Conservation (phyloP, 2,113 vertebrate species). For the Tetrax tetrax region DNA sequence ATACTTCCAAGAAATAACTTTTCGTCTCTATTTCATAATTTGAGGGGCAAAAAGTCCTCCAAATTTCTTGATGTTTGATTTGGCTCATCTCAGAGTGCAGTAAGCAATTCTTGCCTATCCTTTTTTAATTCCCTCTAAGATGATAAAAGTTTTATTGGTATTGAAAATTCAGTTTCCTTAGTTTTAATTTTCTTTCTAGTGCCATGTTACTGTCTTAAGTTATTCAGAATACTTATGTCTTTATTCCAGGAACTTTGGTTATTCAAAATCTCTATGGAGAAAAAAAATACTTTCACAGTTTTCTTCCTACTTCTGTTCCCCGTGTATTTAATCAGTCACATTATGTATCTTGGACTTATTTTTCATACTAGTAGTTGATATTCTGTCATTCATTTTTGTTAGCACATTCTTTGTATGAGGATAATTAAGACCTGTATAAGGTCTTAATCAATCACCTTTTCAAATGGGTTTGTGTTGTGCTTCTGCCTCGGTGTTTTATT, state of each 20-base stretch:
- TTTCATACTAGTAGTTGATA: background rate
- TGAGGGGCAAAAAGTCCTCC: accelerated
- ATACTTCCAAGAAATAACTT: background rate
- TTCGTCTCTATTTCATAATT: background rate
- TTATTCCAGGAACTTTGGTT: background rate
- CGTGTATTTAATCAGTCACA: background rate
- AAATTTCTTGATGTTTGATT: background rate
- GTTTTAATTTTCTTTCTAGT: background rate
- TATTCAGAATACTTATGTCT: background rate
- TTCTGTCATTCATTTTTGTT: background rate
- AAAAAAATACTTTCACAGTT: background rate
- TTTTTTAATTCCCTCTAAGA: background rate
- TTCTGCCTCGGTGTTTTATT: background rate
- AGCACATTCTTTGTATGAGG: background rate
- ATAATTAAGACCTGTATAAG: background rate
- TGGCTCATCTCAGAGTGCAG: background rate
- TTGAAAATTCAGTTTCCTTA: background rate
- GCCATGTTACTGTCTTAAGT: background rate
- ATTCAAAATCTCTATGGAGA: background rate
- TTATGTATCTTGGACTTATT: background rate
- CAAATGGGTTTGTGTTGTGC: background rate
- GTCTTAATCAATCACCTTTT: background rate
- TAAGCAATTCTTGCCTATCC: background rate
- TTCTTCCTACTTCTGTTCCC: background rate
- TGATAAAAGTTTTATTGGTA: background rate